phyloP scores from a whole-genome alignment of 2,888 invertebrate species.

The Hypomecis atomaria region DNA sequence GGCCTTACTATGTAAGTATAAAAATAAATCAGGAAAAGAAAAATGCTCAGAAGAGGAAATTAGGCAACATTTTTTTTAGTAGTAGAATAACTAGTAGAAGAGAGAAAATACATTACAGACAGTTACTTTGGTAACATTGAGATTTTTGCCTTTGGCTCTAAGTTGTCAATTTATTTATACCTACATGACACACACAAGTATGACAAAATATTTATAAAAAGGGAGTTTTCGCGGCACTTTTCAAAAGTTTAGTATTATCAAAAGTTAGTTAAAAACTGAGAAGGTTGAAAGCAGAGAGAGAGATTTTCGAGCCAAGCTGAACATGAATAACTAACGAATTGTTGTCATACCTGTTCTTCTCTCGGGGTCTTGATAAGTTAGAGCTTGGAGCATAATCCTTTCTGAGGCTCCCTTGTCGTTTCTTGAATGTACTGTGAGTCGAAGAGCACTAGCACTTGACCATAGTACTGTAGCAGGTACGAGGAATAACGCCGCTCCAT shows the following conservation, averaged over 20 bases:
- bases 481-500: constrained; percentile 75
- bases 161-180: too few relatives aligned
- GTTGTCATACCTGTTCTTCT: constrained; percentile 89
- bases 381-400: constrained; percentile 91
- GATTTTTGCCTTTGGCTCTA: too few relatives aligned
- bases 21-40: background rate
- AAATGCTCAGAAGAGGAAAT: background rate
- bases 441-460: constrained; percentile 73
- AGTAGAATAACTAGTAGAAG: too few relatives aligned
- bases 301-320: too few relatives aligned
- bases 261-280: background rate
- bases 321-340: background rate
- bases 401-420: constrained; percentile 95
- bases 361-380: constrained; percentile 93
- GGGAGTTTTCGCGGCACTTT: too few relatives aligned
- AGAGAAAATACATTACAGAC: too few relatives aligned
- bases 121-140: too few relatives aligned
- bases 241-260: too few relatives aligned
- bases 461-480: constrained; percentile 86
- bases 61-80: too few relatives aligned
- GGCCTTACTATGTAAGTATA: constrained; percentile 10
- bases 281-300: too few relatives aligned
- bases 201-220: too few relatives aligned
- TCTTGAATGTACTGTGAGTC: constrained; percentile 84
- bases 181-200: too few relatives aligned